Base-by-base conservation (phyloP, 2,888 invertebrate species). In the Drosophila borealis region DNA sequence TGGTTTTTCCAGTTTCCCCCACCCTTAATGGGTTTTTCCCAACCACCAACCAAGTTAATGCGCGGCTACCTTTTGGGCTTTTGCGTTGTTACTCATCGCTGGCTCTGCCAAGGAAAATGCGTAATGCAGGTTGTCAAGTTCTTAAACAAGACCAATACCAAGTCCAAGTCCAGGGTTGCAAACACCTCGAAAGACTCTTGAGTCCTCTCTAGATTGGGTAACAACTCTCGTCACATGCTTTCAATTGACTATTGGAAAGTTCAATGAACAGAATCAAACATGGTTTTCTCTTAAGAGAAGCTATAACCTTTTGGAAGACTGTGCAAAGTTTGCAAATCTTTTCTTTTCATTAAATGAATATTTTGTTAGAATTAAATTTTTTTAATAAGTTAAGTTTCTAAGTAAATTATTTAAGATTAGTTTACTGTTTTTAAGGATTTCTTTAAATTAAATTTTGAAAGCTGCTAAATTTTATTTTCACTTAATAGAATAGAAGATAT, bases 1-100 rank as follows among this genome's bases (percentile, higher is more conserved):
- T 81, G 83, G 78, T 49, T 80, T 70, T 62, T 59, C 61, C 41
- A 14, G 42, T 21, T 53, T 17, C n/a, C 34, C 81, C 53, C 45
- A 49, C 70, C 72, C 68, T 51, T 61, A 6, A 9, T 41, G 66
- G 71, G 57, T 82, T 86, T 82, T 85, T 78, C 78, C 81, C 60
- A 76, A 74, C 83, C 73, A 72, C 73, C 69, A 69, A 53, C 3
- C 37, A 39, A 48, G 46, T 3, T 11, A 45, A 29, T 45, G 34
- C 17, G 39, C 39, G 62, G 64, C 65, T 45, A 62, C 51, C 61
- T 70, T 63, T 46, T 49, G 67, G 59, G 69, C 62, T 83, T 80
- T 68, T 81, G 64, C 49, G 79, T 74, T 67, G 64, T 78, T 70
- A 54, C 62, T 48, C 61, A 69, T 29, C 57, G 48, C n/a, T 6